Conservation (phyloP, 53 echinoderm and acorn worm genomes). For the Astropecten irregularis region DNA sequence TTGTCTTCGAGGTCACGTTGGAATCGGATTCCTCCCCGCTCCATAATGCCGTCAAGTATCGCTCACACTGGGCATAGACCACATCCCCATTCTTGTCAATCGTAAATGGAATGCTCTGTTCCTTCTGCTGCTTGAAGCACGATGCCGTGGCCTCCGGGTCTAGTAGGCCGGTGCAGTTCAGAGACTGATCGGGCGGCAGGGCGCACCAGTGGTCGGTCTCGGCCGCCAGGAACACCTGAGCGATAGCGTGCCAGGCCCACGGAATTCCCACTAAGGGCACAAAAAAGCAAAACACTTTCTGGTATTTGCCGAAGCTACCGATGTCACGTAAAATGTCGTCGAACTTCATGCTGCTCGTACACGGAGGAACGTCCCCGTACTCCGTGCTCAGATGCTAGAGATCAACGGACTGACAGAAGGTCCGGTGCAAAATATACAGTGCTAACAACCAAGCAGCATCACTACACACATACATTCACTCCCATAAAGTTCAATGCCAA, state of each 20-base stretch:
- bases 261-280: conserved; percentile 7
- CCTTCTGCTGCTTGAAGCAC: conserved; percentile 26
- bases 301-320: conserved; percentile 37
- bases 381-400: too few species aligned
- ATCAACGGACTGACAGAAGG: too few species aligned
- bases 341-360: conserved; percentile 33
- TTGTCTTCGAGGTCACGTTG: neutral
- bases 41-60: neutral
- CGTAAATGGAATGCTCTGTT: conserved; percentile 14
- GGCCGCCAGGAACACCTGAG: conserved; percentile 28
- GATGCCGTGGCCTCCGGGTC: neutral
- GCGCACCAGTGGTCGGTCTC: conserved; percentile 31
- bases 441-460: too few species aligned
- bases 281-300: conserved; percentile 7
- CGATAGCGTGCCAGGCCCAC: conserved; percentile 14
- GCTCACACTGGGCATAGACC: conserved; percentile 24
- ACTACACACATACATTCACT: too few species aligned
- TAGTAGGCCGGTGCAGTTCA: conserved; percentile 7
- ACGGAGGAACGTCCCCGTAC: too few species aligned
- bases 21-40: neutral
- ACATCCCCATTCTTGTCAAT: conserved; percentile 3
- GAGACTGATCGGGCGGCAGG: neutral
- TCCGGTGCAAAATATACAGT: too few species aligned
- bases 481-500: too few species aligned
- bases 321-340: conserved; percentile 8